Evolutionary conservation across 1,140 invertebrate genomes (phyloP).

Genomic region (Cylas formicarius): DNA sequence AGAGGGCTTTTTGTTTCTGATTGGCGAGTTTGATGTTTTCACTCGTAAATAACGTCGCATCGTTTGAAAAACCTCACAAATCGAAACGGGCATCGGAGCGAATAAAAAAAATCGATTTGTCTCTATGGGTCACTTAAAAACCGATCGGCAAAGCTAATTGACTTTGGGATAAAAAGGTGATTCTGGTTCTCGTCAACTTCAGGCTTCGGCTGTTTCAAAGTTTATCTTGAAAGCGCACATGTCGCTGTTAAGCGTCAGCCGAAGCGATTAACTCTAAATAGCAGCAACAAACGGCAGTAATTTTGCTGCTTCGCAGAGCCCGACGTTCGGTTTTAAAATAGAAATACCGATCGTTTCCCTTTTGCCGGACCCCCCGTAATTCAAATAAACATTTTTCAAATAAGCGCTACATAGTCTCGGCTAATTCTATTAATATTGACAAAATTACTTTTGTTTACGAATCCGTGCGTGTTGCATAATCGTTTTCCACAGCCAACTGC

Average conservation of each 20-base stretch:
- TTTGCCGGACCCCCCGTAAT: slow-evolving; percentile 7
- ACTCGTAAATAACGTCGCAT: too few relatives aligned
- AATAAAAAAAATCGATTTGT: slow-evolving; percentile 17
- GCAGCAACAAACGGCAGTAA: slow-evolving; percentile 15
- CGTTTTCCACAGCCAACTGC: too few relatives aligned
- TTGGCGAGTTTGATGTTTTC: too few relatives aligned
- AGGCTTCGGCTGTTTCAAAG: slow-evolving; percentile 26
- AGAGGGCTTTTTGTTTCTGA: too few relatives aligned
- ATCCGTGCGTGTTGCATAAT: slow-evolving; percentile 9
- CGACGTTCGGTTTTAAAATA: slow-evolving; percentile 15
- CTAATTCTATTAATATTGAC: slow-evolving; percentile 15
- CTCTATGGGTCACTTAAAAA: slow-evolving; percentile 15
- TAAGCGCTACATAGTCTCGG: slow-evolving; percentile 13
- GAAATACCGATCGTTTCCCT: slow-evolving; percentile 11
- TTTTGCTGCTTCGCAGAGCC: slow-evolving; percentile 20
- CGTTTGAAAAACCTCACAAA: too few relatives aligned
- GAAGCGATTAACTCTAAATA: slow-evolving; percentile 23
- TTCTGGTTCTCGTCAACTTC: slow-evolving; percentile 29
- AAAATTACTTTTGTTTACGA: slow-evolving; percentile 12
- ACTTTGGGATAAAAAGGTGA: slow-evolving; percentile 21
- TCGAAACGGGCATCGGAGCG: too few relatives aligned
- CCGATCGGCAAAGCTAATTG: slow-evolving; percentile 19
- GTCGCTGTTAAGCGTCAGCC: slow-evolving; percentile 23
- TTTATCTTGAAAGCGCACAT: slow-evolving; percentile 28
- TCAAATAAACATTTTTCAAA: slow-evolving; percentile 12